Evolutionary conservation across 2,113 vertebrate species (phyloP), one percentile per base, ranked within the genome.

Genomic region (Syngnathus typhle): DNA sequence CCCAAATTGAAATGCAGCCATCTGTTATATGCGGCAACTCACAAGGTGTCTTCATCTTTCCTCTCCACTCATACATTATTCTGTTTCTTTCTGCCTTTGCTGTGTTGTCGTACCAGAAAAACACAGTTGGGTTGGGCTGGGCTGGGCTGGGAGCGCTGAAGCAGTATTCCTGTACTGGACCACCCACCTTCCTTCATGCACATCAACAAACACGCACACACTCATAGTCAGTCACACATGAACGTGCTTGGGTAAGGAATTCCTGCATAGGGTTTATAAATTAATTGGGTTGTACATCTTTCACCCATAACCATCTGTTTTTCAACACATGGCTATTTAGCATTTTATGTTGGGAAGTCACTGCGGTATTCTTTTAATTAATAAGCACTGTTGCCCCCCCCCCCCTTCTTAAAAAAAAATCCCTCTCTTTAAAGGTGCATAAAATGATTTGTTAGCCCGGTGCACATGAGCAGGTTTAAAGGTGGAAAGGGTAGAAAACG

Each of bases 31-130:
- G 61, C 76, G 69, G 69, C 67, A 66, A 69, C 77, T 81, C 61
- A 66, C 78, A 81, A 78, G 81, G 71, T 83, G 74, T 83, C 63
- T 71, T 81, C 76, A 68, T 86, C 73, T 77, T 68, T 74, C 70
- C 67, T 63, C 72, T 44, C 63, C 65, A 8, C 78, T 86, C 85
- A 87, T 85, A 71, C 70, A 64, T 67, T 69, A 83, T 82, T 85
- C 73, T 69, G 64, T 84, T 86, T 82, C 65, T 75, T 85, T 79
- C 64, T 74, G 63, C 69, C 47, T 79, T 79, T 73, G 59, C 52
- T 32, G 67, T 38, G 64, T 68, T 65, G 27, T 32, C 8, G 36
- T 21, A 63, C 64, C 46, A 47, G 60, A 69, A 58, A 58, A 70
- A 60, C 71, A 39, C 67, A 60, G 68, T 49, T 54, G 64, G 67